Evolutionary conservation across 2,797 vertebrate genomes (phyloP).

Genomic region (Sebastes minor): DNA sequence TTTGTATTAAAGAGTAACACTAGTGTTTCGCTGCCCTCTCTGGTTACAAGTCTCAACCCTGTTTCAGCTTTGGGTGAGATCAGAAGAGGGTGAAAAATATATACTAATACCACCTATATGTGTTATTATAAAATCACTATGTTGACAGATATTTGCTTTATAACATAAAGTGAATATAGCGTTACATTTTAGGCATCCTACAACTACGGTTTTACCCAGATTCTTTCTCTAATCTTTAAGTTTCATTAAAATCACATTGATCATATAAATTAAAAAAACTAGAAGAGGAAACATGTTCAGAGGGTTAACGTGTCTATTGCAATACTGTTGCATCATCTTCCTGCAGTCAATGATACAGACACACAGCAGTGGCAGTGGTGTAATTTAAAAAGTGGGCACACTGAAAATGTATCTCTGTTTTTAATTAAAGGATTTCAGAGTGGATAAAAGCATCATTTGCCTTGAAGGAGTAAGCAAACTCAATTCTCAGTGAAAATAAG

Average conservation of each 20-base stretch:
- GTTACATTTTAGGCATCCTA: no score
- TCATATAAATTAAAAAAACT: neutral
- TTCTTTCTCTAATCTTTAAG: neutral
- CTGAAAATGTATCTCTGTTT: neutral
- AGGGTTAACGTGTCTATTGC: neutral
- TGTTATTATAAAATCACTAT: neutral
- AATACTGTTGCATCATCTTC: slow-evolving; percentile 19
- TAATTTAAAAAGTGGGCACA: neutral
- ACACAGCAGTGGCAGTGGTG: neutral
- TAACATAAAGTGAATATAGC: neutral
- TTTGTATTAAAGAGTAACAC: neutral
- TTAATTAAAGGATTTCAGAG: neutral
- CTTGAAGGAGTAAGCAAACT: neutral
- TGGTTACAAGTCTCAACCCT: no score
- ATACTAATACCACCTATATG: neutral
- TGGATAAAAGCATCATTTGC: neutral
- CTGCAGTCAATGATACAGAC: neutral
- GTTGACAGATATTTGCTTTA: neutral
- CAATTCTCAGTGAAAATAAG: neutral
- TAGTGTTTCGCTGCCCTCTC: neutral
- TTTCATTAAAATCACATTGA: neutral
- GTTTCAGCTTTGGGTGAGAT: neutral
- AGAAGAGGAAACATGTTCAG: neutral
- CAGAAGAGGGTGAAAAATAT: neutral
- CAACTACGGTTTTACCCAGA: no score